Base-by-base conservation (phyloP, 2,113 vertebrate genomes). In the Mobula hypostoma region DNA sequence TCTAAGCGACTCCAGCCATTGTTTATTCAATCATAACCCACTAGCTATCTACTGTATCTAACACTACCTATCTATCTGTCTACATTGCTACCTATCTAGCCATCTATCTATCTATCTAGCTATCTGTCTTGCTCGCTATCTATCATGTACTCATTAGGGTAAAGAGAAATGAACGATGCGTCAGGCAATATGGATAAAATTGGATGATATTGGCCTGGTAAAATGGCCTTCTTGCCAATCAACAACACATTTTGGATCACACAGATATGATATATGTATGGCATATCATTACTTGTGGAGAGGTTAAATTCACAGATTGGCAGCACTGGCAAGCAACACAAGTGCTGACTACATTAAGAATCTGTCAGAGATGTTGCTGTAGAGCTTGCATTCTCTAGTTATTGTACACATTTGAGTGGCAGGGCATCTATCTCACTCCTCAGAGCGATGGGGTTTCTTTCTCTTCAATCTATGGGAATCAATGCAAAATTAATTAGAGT, bases 401-500 rank as follows among this genome's bases (percentile, higher is more conserved):
- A 94, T 70, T 74, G 21, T 56, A 74, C 36, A 29, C 91, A 92
- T 36, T 74, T 93, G 95, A 63, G 94, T 94, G 87, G 94, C 94
- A 94, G 6, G 0, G 72, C 95, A 90, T 96, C 95, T 95, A 95
- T 96, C 95, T 95, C 95, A 70, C 94, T 94, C 95, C 95, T 40
- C 90, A 79, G 94, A 80, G 0, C 94, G 94, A 95, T 95, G 96
- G 94, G 96, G 72, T 94, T 94, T 95, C 95, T 94, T 95, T 95
- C 95, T 94, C 95, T 95, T 82, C 91, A 96, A 97, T 96, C 96
- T 95, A 95, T 96, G 95, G 77, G 56, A 96, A 96, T 97, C 96
- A 94, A 97, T 97, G 96, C 95, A 96, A 97, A 97, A 97, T 97
- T 97, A 97, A 97, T 97, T 97, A 97, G 96, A 97, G 96, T 96